phyloP scores from a whole-genome alignment of 2,113 vertebrate genomes.

The Sapayoa aenigma region DNA sequence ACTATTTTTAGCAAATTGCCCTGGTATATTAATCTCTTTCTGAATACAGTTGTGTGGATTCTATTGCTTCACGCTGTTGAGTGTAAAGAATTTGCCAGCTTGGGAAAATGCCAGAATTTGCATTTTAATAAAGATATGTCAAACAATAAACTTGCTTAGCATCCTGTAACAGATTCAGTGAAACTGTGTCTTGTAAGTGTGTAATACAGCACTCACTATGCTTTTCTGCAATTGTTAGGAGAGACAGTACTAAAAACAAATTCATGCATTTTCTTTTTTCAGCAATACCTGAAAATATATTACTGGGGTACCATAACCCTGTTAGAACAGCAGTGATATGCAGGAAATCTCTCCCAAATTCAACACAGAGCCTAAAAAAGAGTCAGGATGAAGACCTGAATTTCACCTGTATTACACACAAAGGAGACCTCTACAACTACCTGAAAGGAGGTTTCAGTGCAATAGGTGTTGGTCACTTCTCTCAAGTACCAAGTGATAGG shows the following conservation, averaged over 20 bases:
- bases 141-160: constrained; percentile 33
- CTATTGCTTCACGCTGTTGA: neutral
- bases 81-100: neutral
- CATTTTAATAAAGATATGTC: constrained; percentile 59
- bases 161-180: neutral
- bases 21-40: neutral
- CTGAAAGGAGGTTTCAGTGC: neutral
- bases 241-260: neutral
- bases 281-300: neutral
- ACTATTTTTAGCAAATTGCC: neutral
- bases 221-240: neutral
- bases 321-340: neutral
- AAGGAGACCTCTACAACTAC: neutral
- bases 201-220: neutral
- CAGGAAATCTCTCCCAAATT: neutral
- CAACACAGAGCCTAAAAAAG: neutral
- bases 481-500: neutral
- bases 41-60: neutral
- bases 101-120: constrained; percentile 44
- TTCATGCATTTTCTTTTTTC: neutral
- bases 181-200: neutral
- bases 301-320: neutral
- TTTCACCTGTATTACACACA: neutral
- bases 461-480: neutral
- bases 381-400: neutral